Evolutionary conservation across 1,140 invertebrate genomes (phyloP).

Genomic region (Tetramorium parvispinum): DNA sequence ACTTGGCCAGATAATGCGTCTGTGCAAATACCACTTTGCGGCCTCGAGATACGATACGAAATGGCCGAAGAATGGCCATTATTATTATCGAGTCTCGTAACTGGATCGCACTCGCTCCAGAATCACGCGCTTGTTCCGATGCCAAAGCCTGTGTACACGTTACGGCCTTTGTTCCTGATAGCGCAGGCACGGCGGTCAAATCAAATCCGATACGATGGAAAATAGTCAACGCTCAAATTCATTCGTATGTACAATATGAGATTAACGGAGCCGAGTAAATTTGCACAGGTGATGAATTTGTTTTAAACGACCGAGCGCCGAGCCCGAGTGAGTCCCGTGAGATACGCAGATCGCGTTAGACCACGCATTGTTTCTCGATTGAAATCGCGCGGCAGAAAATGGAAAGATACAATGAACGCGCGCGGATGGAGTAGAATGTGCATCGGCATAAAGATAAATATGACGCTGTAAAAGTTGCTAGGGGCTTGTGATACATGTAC

Average conservation of each 20-base stretch:
- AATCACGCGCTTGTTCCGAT: not conserved
- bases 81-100: constrained; percentile 28
- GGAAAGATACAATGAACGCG: not conserved
- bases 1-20: constrained; percentile 27
- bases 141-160: not conserved
- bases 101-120: not conserved
- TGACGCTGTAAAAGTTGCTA: constrained; percentile 40
- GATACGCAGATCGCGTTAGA: not conserved
- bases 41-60: constrained; percentile 3
- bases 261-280: not conserved
- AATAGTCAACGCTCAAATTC: not conserved
- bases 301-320: not conserved
- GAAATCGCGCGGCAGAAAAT: constrained; percentile 41
- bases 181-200: not conserved
- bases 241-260: not conserved
- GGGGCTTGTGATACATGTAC: constrained; percentile 49
- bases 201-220: not conserved
- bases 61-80: constrained; percentile 28
- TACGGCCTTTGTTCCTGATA: constrained; percentile 11
- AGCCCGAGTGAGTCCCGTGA: too few species aligned
- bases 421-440: not conserved
- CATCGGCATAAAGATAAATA: constrained; percentile 49
- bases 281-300: not conserved
- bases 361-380: not conserved
- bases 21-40: constrained; percentile 31